These are phyloP conservation scores for Eulithis prunata DNA, from an alignment of 2,888 invertebrate genomes.

Conservation along the genomic window DNA sequence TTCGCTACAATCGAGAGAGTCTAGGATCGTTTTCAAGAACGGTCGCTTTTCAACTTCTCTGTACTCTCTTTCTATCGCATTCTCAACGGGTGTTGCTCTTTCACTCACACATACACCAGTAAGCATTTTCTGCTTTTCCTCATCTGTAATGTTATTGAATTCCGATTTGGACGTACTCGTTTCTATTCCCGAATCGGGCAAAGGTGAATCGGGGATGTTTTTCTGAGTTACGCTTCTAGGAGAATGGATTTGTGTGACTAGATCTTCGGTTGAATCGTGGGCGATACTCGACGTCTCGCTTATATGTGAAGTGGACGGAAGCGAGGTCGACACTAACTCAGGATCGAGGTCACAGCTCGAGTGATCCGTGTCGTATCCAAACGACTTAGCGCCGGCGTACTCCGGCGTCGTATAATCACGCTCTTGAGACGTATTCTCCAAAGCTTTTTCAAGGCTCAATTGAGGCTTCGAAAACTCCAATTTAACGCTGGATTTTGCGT, in stretches of 20 bases:
- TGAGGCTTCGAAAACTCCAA: constrained; percentile 88
- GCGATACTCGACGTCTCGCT: constrained; percentile 79
- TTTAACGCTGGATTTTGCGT: constrained; percentile 82
- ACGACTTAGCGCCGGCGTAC: constrained; percentile 66
- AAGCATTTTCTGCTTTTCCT: constrained; percentile 92
- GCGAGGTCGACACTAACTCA: constrained; percentile 76
- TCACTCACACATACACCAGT: constrained; percentile 56
- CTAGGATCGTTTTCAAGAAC: constrained; percentile 94
- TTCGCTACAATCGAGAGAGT: constrained; percentile 93
- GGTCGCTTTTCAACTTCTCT: constrained; percentile 86
- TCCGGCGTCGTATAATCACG: constrained; percentile 79
- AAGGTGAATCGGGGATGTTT: constrained; percentile 80
- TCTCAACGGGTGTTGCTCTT: constrained; percentile 58
- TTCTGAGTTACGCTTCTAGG: constrained; percentile 53
- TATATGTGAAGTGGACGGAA: constrained; percentile 81
- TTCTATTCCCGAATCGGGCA: constrained; percentile 77
- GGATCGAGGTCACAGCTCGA: constrained; percentile 81
- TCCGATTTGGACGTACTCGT: constrained; percentile 74
- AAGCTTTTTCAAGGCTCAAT: constrained; percentile 90
- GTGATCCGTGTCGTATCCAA: constrained; percentile 76
- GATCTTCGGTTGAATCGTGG: constrained; percentile 78
- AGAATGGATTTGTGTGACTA: constrained; percentile 71
- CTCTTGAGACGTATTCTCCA: constrained; percentile 80
- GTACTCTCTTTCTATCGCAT: constrained; percentile 65
- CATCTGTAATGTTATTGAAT: constrained; percentile 94